A percentile compares a stretch with the other conserved stretches of the same genome.
Conservation (phyloP, 2,113 vertebrate species). For the Ginglymostoma cirratum region DNA sequence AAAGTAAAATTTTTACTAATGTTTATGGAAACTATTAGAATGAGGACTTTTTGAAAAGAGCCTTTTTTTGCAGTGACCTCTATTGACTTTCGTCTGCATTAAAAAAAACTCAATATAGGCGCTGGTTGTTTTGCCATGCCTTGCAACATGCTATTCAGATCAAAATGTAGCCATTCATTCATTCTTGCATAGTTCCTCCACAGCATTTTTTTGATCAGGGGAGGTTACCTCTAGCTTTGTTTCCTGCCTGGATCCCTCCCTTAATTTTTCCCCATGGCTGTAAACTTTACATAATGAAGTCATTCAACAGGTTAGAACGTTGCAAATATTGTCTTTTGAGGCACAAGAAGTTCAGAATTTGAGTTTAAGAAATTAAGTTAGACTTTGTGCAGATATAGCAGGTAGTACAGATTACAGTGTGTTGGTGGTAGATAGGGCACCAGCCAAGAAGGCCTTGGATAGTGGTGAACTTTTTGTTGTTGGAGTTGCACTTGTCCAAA, state of each 20-base stretch:
- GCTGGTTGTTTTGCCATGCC: not conserved
- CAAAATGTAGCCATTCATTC: not conserved
- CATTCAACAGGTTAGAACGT: not conserved
- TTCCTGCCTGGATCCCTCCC: not conserved
- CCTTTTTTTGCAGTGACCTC: not conserved
- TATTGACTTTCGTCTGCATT: not conserved
- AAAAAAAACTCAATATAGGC: not conserved
- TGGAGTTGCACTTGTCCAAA: no score
- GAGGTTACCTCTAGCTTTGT: not conserved
- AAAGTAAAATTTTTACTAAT: not conserved
- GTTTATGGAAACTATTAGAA: not conserved
- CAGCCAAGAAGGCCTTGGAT: no score
- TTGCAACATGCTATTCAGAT: not conserved
- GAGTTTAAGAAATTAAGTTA: not conserved
- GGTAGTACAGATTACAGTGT: no score
- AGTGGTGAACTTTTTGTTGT: no score
- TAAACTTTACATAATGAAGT: not conserved
- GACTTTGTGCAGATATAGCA: not conserved
- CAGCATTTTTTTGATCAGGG: not conserved
- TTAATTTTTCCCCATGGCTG: not conserved
- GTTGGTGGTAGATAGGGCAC: no score
- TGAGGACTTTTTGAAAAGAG: not conserved
- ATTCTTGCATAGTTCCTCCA: not conserved
- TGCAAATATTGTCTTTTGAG: not conserved
- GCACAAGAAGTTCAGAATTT: not conserved